These are phyloP conservation scores for Physella acuta DNA, from an alignment of 1,140 invertebrate species.

Conservation along the genomic window DNA sequence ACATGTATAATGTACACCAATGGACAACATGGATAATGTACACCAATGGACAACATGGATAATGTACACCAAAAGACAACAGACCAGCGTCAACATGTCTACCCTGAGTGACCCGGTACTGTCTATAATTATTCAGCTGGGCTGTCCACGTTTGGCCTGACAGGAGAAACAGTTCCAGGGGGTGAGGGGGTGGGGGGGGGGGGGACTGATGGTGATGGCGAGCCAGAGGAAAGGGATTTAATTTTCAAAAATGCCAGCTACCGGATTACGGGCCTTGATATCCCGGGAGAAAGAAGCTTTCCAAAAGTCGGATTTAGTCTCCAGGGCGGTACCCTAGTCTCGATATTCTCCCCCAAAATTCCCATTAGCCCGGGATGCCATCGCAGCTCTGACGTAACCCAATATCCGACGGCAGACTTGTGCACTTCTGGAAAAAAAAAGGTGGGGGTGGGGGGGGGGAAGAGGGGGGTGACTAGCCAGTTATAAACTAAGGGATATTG, in stretches of 20 bases:
- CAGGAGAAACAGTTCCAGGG: too few relatives aligned
- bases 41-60: too few relatives aligned
- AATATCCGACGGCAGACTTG: background rate
- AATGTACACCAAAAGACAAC: too few relatives aligned
- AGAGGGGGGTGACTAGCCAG: too few relatives aligned
- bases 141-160: too few relatives aligned
- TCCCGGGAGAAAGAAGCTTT: slow-evolving; percentile 2
- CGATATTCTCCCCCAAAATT: slow-evolving; percentile 1
- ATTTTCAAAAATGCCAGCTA: slow-evolving; percentile 1
- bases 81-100: too few relatives aligned
- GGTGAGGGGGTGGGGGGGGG: background rate
- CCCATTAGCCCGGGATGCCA: background rate
- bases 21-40: too few relatives aligned
- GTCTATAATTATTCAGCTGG: too few relatives aligned
- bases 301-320: slow-evolving; percentile 19
- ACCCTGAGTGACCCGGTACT: too few relatives aligned
- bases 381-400: slow-evolving; percentile 8
- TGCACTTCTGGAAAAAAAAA: background rate
- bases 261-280: slow-evolving; percentile 14
- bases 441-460: background rate
- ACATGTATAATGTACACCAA: too few relatives aligned
- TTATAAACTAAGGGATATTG: too few relatives aligned
- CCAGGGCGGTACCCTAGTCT: slow-evolving; percentile 2
- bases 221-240: slow-evolving; percentile 10
- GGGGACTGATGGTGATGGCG: too few relatives aligned